These are phyloP conservation scores for Prochilodus magdalenae DNA, from an alignment of 2,113 vertebrate genomes.

Conservation along the genomic window DNA sequence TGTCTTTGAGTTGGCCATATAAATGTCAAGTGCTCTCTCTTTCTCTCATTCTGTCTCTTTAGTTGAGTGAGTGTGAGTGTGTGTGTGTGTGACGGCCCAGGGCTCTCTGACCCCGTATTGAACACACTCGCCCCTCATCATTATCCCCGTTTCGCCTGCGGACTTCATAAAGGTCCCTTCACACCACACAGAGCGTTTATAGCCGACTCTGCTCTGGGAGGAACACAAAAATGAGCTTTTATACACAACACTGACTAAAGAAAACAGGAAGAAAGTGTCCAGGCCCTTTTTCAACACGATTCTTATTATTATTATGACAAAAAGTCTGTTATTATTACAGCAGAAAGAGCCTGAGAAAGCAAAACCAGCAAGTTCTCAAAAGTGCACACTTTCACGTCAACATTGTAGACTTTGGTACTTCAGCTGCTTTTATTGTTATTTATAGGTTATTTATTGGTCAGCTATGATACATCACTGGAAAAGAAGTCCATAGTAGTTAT, in stretches of 20 bases:
- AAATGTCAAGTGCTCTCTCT: conserved; percentile 58
- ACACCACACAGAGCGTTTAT: conserved; percentile 48
- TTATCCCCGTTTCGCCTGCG: conserved; percentile 63
- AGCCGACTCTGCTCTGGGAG: conserved; percentile 27
- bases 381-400: no score
- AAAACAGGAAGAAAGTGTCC: neutral
- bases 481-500: no score
- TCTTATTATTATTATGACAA: no score
- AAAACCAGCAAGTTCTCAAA: neutral
- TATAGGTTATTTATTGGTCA: no score
- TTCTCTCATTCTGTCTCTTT: conserved; percentile 60
- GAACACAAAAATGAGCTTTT: conserved; percentile 39
- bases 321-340: neutral
- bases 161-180: conserved; percentile 47
- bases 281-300: neutral
- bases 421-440: no score
- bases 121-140: conserved; percentile 73
- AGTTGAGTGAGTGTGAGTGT: conserved; percentile 32
- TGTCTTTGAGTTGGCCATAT: conserved; percentile 41
- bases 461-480: no score
- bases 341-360: neutral
- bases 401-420: no score
- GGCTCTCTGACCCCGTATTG: conserved; percentile 75
- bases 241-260: neutral
- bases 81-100: conserved; percentile 58